phyloP scores from a whole-genome alignment of 2,888 invertebrate genomes.

The Anthrax anthrax region DNA sequence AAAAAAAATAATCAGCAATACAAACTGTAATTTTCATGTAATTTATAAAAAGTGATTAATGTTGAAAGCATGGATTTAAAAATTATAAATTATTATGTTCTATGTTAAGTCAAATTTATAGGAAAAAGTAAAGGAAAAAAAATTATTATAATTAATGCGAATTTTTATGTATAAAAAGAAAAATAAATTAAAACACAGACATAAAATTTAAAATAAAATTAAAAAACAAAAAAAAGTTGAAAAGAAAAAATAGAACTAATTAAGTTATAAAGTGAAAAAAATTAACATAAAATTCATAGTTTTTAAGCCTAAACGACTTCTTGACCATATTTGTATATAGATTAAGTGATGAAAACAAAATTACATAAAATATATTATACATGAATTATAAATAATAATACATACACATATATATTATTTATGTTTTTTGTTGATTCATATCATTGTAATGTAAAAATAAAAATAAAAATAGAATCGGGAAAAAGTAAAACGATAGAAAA shows the following conservation, averaged over 20 bases:
- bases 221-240: background rate
- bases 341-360: conserved; percentile 3
- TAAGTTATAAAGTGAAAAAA: background rate
- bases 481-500: background rate
- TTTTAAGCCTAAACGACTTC: conserved; percentile 9
- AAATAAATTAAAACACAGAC: too few species aligned
- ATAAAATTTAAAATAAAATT: background rate
- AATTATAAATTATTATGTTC: too few species aligned
- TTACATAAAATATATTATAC: too few species aligned
- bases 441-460: conserved; percentile 1
- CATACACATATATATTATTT: background rate
- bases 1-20: too few species aligned
- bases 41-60: too few species aligned
- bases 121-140: too few species aligned
- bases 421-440: conserved; percentile 6
- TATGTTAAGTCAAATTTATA: too few species aligned
- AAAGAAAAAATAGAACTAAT: background rate
- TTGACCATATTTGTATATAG: conserved; percentile 8
- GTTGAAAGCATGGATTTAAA: too few species aligned
- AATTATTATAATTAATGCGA: too few species aligned
- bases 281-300: background rate
- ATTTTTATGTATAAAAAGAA: too few species aligned
- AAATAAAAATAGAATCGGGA: background rate
- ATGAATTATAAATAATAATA: too few species aligned
- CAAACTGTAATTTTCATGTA: too few species aligned